Evolutionary conservation across 2,113 vertebrate genomes (phyloP).

Genomic region (Myotis davidii): DNA sequence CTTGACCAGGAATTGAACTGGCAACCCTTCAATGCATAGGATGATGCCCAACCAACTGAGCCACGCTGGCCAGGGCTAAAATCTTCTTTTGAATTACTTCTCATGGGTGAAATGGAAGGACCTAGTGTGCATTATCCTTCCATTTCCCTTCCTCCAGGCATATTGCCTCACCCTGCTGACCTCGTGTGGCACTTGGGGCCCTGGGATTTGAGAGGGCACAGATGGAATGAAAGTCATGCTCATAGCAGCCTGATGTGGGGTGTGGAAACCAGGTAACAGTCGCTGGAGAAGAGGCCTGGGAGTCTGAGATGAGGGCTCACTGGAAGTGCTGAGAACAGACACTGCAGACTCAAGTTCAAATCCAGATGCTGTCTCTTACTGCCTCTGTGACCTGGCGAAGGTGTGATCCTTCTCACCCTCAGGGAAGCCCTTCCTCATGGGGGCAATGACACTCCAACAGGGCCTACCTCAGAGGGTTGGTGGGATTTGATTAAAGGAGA

Average conservation of each 20-base stretch:
- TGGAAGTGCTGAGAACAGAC: not conserved
- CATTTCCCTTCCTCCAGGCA: not conserved
- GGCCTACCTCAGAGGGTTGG: not conserved
- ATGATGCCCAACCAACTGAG: not conserved
- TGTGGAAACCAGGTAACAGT: not conserved
- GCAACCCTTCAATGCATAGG: not conserved
- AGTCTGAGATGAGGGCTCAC: not conserved
- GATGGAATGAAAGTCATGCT: not conserved
- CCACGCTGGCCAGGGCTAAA: not conserved
- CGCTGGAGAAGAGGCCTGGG: not conserved
- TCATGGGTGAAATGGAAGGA: not conserved
- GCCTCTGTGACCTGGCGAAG: not conserved
- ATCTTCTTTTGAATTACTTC: not conserved
- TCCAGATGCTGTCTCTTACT: not conserved
- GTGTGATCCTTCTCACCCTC: not conserved
- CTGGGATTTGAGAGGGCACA: too few species aligned
- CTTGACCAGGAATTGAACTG: not conserved
- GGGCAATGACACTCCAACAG: not conserved
- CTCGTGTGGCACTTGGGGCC: not conserved
- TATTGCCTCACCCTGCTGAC: accelerated
- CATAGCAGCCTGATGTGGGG: not conserved
- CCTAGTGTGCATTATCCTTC: not conserved
- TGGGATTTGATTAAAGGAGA: not conserved
- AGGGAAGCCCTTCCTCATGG: not conserved
- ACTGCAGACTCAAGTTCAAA: not conserved